These are phyloP conservation scores for Columba guinea DNA, from an alignment of 2,797 vertebrate species.

Conservation along the genomic window DNA sequence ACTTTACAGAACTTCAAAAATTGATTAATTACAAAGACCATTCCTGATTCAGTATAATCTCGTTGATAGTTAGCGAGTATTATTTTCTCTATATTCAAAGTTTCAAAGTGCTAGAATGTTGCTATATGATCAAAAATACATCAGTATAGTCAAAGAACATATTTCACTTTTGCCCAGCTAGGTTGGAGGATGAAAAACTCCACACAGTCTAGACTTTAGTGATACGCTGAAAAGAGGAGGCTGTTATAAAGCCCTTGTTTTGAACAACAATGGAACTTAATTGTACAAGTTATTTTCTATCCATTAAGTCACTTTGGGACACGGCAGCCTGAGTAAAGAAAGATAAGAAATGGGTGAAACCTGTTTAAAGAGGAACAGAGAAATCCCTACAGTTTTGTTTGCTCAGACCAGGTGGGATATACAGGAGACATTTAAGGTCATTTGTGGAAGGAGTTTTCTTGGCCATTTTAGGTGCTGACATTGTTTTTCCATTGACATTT, in stretches of 20 bases:
- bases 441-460: neutral
- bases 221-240: neutral
- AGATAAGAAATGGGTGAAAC: neutral
- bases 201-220: neutral
- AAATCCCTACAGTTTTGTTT: neutral
- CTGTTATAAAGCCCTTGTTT: neutral
- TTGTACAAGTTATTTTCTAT: neutral
- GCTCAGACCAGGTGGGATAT: neutral
- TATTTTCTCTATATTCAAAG: neutral
- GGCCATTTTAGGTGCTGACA: neutral
- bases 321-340: neutral
- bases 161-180: neutral
- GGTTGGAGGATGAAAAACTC: neutral
- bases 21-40: constrained; percentile 13
- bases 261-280: neutral
- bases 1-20: constrained; percentile 48
- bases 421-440: neutral
- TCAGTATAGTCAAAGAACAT: neutral
- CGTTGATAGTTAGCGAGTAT: constrained; percentile 29
- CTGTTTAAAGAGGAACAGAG: neutral
- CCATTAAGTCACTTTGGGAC: neutral
- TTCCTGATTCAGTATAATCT: constrained; percentile 29
- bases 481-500: neutral
- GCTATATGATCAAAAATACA: neutral
- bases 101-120: neutral